Conservation (phyloP, 2,888 invertebrate species). For the Amiota communis region DNA sequence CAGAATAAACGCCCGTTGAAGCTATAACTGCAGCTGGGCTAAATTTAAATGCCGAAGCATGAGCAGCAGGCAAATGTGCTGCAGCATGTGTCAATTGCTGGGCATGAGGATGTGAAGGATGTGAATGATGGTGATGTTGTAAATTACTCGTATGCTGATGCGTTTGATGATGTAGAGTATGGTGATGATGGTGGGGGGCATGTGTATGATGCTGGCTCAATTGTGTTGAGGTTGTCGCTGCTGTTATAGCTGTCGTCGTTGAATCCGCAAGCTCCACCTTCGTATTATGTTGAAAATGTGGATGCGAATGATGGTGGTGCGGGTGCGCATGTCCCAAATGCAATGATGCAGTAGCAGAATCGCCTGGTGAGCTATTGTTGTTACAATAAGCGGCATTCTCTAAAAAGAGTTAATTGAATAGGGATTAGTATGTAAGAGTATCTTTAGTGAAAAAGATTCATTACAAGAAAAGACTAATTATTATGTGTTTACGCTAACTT, state of each 20-base stretch:
- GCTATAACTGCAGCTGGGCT: slow-evolving; percentile 63
- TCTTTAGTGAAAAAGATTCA: background rate
- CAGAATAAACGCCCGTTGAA: slow-evolving; percentile 53
- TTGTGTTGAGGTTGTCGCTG: slow-evolving; percentile 46
- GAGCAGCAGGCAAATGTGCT: slow-evolving; percentile 43
- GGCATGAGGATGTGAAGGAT: slow-evolving; percentile 12
- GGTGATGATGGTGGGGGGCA: slow-evolving; percentile 49
- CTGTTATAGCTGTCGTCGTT: slow-evolving; percentile 64
- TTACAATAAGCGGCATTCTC: slow-evolving; percentile 63
- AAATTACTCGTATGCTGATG: slow-evolving; percentile 45
- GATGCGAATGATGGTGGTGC: slow-evolving; percentile 43
- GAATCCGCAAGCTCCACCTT: slow-evolving; percentile 73
- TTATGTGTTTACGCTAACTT: slow-evolving; percentile 43
- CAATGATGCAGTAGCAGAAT: background rate
- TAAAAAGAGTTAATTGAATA: slow-evolving; percentile 41
- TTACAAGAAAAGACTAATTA: slow-evolving; percentile 27
- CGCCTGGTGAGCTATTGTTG: slow-evolving; percentile 51
- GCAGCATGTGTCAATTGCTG: slow-evolving; percentile 14
- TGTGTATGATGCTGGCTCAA: slow-evolving; percentile 31
- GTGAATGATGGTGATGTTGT: slow-evolving; percentile 36
- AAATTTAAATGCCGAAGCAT: slow-evolving; percentile 62
- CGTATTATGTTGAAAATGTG: slow-evolving; percentile 55
- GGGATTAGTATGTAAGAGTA: background rate
- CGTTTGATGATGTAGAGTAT: slow-evolving; percentile 53
- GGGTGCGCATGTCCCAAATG: slow-evolving; percentile 51